Evolutionary conservation across 2,888 invertebrate species (phyloP), one percentile per base, ranked within the genome.

Genomic region (Choreutis nemorana): DNA sequence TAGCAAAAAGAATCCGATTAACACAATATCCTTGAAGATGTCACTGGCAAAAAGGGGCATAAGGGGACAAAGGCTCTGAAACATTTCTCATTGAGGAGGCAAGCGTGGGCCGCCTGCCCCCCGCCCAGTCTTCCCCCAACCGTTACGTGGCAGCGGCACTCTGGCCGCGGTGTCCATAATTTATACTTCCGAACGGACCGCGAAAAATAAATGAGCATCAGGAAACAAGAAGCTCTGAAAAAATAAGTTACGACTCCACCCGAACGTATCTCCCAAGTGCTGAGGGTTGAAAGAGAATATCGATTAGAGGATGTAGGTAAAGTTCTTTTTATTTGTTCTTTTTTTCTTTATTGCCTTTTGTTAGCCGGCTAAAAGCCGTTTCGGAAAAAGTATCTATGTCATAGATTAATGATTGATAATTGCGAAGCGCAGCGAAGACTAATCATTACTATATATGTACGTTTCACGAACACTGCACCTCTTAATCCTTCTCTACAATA

Each of bases 21-120:
- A 70, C 68, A 72, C 68, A 65, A 72, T 71, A 75, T 75, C 71
- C 77, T 75, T 73, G 70, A 72, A 68, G 71, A 71, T 57, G 64
- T 68, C 71, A 55, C 60, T 59, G 60, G 55, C 70, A 71, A 73
- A 72, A 73, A 66, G 62, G 64, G 65, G 56, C 63, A 61, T 48
- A 55, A 61, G 65, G 62, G 68, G 64, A 68, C 64, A 68, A 67
- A 60, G 64, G 61, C 55, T 56, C 67, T 55, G 67, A 63, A 71
- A 73, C 72, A 70, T 75, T 73, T 73, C 70, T 72, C 72, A 65
- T 61, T 59, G 65, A 60, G 54, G 50, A 35, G 47, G 44, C 35
- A 40, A 40, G 41, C 30, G 38, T 46, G 54, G 46, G 34, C 40
- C 37, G 32, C 25, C 12, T 28, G 33, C 32, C 36, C 34, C 37